Base-by-base conservation (phyloP, 2,797 vertebrate genomes). In the Knipowitschia caucasica region DNA sequence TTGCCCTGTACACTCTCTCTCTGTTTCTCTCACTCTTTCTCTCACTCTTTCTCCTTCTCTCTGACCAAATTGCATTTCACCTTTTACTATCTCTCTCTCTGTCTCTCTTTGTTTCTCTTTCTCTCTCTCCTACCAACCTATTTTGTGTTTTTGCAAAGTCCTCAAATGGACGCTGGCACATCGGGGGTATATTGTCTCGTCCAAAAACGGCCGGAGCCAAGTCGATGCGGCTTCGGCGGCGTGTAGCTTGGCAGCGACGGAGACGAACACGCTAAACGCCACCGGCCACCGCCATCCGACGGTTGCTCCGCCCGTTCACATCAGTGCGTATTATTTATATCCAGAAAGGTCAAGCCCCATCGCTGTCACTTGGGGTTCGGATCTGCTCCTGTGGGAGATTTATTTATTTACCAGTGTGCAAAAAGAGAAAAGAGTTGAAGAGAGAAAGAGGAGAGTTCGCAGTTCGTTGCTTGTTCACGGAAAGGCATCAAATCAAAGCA, bases 81-180 rank as follows among this genome's bases (percentile, higher is more conserved):
- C 15, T 38, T 9, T 12, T 56, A 40, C 55, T 53, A 49, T 46
- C 50, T 36, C 60, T 47, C 59, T 56, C 53, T 72, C 25, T 59
- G n/a, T n/a, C n/a, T n/a, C 15, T 38, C 7, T 12, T 56, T 40
- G 53, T 53, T 50, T 46, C 50, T 36, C 60, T 47, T 58, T 56
- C 53, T 72, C 25, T 59, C n/a, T 60, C 61, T 24, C 36, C 49
- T 43, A 62, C 59, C 52, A 25, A 60, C 66, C 60, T 31, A 43
- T 46, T 78, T 77, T 76, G 73, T 76, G 34, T 64, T 75, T 33
- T 62, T 71, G 80, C 85, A 84, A 88, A 77, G 59, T 66, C 78
- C 82, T 85, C 80, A 87, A 87, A 86, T 86, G 76, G 76, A 83
- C 81, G 82, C 78, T 87, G 83, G 81, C 83, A 77, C 83, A 80